These are phyloP conservation scores for Hyphantria cunea DNA, from an alignment of 1,140 invertebrate genomes.

Conservation along the genomic window DNA sequence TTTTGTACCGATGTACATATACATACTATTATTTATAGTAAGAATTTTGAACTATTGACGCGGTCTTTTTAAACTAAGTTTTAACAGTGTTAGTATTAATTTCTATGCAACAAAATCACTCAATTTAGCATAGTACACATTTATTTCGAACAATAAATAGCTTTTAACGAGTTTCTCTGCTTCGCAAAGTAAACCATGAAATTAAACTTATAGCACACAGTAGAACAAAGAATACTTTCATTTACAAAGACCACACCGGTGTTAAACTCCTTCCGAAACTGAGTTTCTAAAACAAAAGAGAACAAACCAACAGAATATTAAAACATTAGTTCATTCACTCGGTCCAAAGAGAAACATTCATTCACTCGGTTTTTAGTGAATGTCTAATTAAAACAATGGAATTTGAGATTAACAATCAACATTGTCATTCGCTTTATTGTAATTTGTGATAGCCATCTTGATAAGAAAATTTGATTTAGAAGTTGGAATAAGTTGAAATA, in stretches of 20 bases:
- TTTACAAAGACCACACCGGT: background rate
- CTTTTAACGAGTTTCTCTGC: no score
- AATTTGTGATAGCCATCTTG: conserved; percentile 26
- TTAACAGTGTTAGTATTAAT: no score
- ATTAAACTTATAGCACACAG: no score
- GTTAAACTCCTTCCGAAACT: conserved; percentile 8
- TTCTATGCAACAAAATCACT: no score
- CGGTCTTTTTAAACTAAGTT: no score
- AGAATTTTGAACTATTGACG: no score
- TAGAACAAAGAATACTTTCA: background rate
- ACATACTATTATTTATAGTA: no score
- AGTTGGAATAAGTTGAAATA: background rate
- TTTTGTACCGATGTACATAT: no score
- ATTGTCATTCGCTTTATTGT: conserved; percentile 22
- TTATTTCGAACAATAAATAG: no score
- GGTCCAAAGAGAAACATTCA: conserved; percentile 18
- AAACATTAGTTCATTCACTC: conserved; percentile 23
- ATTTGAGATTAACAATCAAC: conserved; percentile 24
- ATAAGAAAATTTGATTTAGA: conserved; percentile 12
- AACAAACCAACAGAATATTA: conserved; percentile 20
- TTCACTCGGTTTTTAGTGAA: conserved; percentile 21
- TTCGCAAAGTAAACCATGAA: no score
- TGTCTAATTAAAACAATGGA: conserved; percentile 9
- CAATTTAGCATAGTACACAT: no score
- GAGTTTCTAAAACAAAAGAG: conserved; percentile 5